Conservation (phyloP, 2,888 invertebrate genomes). For the Spodoptera picta region DNA sequence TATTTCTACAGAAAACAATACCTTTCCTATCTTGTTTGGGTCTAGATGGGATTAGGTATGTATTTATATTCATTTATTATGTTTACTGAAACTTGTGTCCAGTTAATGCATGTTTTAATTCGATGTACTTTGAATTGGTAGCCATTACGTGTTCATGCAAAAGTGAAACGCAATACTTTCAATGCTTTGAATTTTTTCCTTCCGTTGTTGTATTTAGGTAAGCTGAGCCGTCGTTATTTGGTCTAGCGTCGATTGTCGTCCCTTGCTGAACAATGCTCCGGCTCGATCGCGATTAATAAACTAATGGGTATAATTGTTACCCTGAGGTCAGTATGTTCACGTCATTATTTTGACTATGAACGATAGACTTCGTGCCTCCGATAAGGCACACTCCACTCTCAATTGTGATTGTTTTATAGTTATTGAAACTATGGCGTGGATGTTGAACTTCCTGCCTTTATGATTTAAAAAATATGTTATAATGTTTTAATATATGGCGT, state of each 20-base stretch:
- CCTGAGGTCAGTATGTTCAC: slow-evolving; percentile 65
- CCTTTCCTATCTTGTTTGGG: not conserved
- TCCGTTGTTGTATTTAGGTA: slow-evolving; percentile 73
- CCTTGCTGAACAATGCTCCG: slow-evolving; percentile 80
- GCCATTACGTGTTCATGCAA: slow-evolving; percentile 53
- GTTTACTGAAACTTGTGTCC: slow-evolving; percentile 15
- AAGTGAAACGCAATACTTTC: slow-evolving; percentile 70
- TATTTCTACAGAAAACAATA: slow-evolving; percentile 7
- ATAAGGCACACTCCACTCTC: slow-evolving; percentile 80
- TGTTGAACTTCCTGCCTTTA: slow-evolving; percentile 71
- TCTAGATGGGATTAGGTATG: not conserved
- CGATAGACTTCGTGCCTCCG: slow-evolving; percentile 80
- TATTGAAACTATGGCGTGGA: slow-evolving; percentile 75
- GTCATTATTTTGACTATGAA: slow-evolving; percentile 86
- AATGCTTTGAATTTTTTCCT: slow-evolving; percentile 71
- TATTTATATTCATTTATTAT: too few species aligned
- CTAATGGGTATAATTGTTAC: slow-evolving; percentile 83
- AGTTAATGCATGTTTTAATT: slow-evolving; percentile 38
- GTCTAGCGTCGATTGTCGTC: slow-evolving; percentile 87
- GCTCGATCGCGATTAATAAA: slow-evolving; percentile 81
- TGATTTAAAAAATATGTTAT: slow-evolving; percentile 63
- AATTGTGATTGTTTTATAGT: slow-evolving; percentile 73
- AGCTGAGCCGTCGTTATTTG: slow-evolving; percentile 81
- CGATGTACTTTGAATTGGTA: slow-evolving; percentile 62
- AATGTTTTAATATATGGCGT: slow-evolving; percentile 58